Percentiles rank a stretch among this genome's conserved stretches.
Evolutionary conservation across 1,140 invertebrate genomes (phyloP).

Genomic region (Meteorus sp.): DNA sequence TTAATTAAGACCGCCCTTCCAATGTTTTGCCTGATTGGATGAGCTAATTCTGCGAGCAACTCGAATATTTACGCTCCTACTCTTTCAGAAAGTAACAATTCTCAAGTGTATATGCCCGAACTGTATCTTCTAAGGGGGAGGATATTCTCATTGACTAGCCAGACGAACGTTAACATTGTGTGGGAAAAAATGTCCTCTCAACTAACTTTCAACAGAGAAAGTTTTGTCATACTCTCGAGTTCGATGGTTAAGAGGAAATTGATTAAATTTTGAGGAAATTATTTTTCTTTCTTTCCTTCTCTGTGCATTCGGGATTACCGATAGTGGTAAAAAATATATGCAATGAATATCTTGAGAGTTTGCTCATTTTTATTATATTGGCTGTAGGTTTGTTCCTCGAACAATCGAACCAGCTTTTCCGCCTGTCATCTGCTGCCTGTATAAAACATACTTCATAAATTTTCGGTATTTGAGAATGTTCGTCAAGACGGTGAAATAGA

Average conservation of each 20-base stretch:
- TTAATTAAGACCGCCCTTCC: slow-evolving; percentile 60
- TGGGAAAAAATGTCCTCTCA: not conserved
- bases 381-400: no score
- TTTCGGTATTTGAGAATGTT: slow-evolving; percentile 24
- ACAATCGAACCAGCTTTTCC: slow-evolving; percentile 31
- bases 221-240: not conserved
- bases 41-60: slow-evolving; percentile 45
- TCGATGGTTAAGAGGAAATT: not conserved
- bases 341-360: no score
- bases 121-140: not conserved
- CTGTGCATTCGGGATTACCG: no score
- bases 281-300: not conserved
- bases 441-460: no score
- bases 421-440: slow-evolving; percentile 37
- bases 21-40: slow-evolving; percentile 57
- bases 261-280: slow-evolving; percentile 3
- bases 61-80: slow-evolving; percentile 47
- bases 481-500: not conserved
- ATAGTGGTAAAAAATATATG: no score
- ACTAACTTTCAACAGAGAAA: slow-evolving; percentile 4
- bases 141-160: slow-evolving; percentile 15
- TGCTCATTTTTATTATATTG: no score
- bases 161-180: slow-evolving; percentile 20
- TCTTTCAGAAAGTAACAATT: slow-evolving; percentile 25
- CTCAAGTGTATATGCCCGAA: not conserved